Conservation (phyloP, 2,888 invertebrate genomes). For the Calameuta idolon region DNA sequence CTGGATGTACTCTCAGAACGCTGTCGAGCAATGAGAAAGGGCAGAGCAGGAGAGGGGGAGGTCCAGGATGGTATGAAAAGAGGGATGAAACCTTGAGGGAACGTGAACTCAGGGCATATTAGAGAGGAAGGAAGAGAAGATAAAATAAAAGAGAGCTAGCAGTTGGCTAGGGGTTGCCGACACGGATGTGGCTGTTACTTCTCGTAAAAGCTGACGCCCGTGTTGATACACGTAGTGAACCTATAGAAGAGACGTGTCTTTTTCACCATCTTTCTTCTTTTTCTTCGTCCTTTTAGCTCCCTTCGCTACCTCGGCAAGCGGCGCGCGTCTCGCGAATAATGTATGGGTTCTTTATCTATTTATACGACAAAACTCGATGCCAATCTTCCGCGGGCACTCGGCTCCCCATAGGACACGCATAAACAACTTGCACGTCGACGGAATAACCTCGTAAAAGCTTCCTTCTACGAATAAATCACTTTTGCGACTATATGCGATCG, state of each 20-base stretch:
- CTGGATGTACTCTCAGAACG: neutral
- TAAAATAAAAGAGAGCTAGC: neutral
- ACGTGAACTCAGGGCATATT: neutral
- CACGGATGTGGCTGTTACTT: conserved; percentile 40
- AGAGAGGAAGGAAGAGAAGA: neutral
- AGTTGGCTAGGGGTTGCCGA: conserved; percentile 35
- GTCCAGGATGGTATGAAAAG: neutral
- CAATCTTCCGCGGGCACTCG: conserved; percentile 36
- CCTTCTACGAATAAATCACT: conserved; percentile 19
- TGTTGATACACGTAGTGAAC: conserved; percentile 32
- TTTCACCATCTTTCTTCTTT: conserved; percentile 10
- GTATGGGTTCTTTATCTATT: conserved; percentile 53
- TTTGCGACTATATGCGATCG: neutral
- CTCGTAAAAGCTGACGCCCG: conserved; percentile 27
- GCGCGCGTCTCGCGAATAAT: conserved; percentile 44
- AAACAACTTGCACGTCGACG: conserved; percentile 23
- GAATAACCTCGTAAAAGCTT: conserved; percentile 21
- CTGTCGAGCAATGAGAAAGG: neutral
- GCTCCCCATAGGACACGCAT: conserved; percentile 1
- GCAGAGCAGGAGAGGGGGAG: neutral
- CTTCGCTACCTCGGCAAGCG: conserved; percentile 2
- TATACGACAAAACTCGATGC: conserved; percentile 53
- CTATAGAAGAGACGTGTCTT: conserved; percentile 14
- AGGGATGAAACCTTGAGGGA: neutral
- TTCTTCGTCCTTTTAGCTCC: conserved; percentile 21